Base-by-base conservation (phyloP, 1,140 invertebrate species). In the Subanguina moxae region DNA sequence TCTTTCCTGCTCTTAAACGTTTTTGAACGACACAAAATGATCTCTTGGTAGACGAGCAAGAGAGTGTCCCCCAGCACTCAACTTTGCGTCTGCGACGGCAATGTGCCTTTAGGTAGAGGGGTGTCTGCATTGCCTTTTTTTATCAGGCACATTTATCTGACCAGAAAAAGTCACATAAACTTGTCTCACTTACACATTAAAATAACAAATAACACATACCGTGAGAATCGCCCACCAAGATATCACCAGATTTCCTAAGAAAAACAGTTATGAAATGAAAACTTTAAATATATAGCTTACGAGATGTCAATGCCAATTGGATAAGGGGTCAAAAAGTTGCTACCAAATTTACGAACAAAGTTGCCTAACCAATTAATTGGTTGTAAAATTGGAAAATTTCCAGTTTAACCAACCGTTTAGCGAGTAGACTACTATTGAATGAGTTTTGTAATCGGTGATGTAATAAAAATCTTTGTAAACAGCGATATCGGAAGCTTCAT, bases 401-500 rank as follows among this genome's bases (percentile, higher is more conserved):
- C n/a, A 28, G 52, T 13, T 56, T 28, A 32, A 28, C 62, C 8
- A 56, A 71, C 69, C 69, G 28, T 71, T 58, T n/a, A 62, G 52
- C 9, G 69, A 38, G 52, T 73, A 71, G 32, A 71, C 70, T 1
- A 71, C 69, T 19, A 71, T 58, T 56, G 45, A 56, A 38, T 71
- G 69, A 25, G 66, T 71, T 46, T 71, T 71, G 45, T 71, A 71
- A n/a, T 71, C 69, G 30, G 69, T 71, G 38, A 71, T 73, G 46
- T 63, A 71, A n/a, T 71, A 71, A 46, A 48, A 46, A 48, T 69
- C 69, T 59, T 71, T 71, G 27, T 64, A 71, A 59, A 71, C 70
- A 27, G 45, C 69, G 28, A 71, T 43, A 48, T 71, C 69, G 27
- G 69, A 71, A 32, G 69, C 46, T 38, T 71, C 69, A 25, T 71